A percentile compares a stretch with the other conserved stretches of the same genome.
Evolutionary conservation across 2,113 vertebrate genomes (phyloP).

Genomic region (Callorhinus ursinus): DNA sequence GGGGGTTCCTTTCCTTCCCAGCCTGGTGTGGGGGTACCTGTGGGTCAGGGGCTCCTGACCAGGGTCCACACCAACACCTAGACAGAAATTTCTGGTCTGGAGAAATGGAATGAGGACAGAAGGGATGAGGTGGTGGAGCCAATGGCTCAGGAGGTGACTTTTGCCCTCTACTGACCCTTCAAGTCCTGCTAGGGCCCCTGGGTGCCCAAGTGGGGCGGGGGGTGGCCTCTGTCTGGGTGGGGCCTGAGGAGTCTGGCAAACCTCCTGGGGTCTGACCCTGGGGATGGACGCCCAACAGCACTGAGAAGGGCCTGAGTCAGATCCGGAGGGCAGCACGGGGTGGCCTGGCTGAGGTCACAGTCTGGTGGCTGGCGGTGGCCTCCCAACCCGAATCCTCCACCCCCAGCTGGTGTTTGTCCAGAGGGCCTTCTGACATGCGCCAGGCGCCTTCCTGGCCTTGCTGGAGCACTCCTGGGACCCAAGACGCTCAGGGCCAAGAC

Average conservation of each 20-base stretch:
- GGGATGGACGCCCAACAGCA: slow-evolving; percentile 48
- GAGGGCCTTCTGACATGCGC: slow-evolving; percentile 32
- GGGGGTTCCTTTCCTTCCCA: background rate
- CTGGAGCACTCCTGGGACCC: background rate
- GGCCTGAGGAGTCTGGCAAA: background rate
- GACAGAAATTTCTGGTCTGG: background rate
- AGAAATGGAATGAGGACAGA: background rate
- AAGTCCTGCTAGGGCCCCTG: slow-evolving; percentile 7
- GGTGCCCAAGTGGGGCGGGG: background rate
- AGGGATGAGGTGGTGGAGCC: background rate
- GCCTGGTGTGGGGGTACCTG: background rate
- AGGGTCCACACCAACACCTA: background rate
- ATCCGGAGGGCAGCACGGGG: slow-evolving; percentile 61
- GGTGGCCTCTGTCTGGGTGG: slow-evolving; percentile 58
- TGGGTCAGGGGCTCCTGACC: background rate
- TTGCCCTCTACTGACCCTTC: background rate
- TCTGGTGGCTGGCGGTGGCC: slow-evolving; percentile 79
- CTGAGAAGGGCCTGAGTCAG: slow-evolving; percentile 74
- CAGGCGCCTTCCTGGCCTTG: slow-evolving; percentile 58
- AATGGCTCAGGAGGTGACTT: background rate
- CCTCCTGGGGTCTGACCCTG: slow-evolving; percentile 69
- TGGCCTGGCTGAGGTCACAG: slow-evolving; percentile 75
- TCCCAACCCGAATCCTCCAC: slow-evolving; percentile 70
- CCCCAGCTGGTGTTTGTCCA: slow-evolving; percentile 68
- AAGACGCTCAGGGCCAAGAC: background rate